These are phyloP conservation scores for Palloptera scutellata DNA, from an alignment of 2,888 invertebrate genomes.

Conservation along the genomic window DNA sequence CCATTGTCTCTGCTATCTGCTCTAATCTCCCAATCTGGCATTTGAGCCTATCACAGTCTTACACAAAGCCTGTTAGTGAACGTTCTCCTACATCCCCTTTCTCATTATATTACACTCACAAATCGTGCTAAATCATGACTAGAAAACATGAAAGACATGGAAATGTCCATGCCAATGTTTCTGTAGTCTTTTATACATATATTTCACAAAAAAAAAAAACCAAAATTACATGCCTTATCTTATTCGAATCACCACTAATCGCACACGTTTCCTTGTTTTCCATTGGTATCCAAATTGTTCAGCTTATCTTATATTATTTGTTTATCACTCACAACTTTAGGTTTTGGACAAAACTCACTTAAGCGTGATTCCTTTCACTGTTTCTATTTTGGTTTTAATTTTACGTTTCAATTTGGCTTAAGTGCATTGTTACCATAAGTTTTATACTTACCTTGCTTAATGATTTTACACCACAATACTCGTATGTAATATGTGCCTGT, in stretches of 20 bases:
- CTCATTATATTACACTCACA: no score
- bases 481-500: constrained; percentile 45
- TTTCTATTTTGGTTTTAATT: background rate
- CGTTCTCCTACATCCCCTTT: no score
- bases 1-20: no score
- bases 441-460: constrained; percentile 16
- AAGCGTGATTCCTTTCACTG: constrained; percentile 30
- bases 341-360: constrained; percentile 19
- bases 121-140: no score
- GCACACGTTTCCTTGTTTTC: constrained; percentile 3
- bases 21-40: no score
- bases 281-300: background rate
- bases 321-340: constrained; percentile 4
- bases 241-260: constrained; percentile 20
- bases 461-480: constrained; percentile 24
- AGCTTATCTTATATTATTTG: background rate
- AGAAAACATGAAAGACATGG: no score
- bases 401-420: background rate
- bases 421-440: background rate
- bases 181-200: no score
- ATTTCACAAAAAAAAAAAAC: background rate
- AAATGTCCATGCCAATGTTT: no score
- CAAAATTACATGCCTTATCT: constrained; percentile 31
- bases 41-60: no score
- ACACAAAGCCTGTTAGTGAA: no score